Evolutionary conservation across 2,888 invertebrate genomes (phyloP).

Genomic region (Drosophila peninsularis): DNA sequence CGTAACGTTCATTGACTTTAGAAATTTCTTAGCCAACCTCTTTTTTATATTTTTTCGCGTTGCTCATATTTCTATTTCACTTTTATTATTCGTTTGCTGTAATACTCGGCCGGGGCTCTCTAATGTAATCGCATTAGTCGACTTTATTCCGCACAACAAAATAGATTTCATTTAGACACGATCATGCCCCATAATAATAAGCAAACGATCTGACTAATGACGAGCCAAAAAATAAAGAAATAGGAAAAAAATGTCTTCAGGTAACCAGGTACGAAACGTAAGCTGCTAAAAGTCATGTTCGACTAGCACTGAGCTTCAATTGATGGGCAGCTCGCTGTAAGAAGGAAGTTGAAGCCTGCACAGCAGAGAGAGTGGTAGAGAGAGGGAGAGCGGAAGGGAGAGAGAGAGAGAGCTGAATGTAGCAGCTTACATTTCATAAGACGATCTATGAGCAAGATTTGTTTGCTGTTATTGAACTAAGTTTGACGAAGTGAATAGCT

Average conservation of each 20-base stretch:
- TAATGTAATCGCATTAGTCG: constrained; percentile 80
- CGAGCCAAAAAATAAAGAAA: constrained; percentile 47
- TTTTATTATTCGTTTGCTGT: constrained; percentile 65
- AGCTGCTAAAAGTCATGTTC: constrained; percentile 72
- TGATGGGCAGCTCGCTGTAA: constrained; percentile 23
- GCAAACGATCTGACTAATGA: constrained; percentile 71
- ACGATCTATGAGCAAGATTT: constrained; percentile 7
- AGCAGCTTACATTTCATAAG: constrained; percentile 17
- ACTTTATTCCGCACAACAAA: constrained; percentile 64
- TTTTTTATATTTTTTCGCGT: constrained; percentile 28
- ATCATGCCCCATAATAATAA: constrained; percentile 73
- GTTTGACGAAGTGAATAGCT: constrained; percentile 8
- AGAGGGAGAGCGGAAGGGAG: not conserved
- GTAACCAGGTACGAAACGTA: constrained; percentile 58
- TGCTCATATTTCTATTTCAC: constrained; percentile 57
- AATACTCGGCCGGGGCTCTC: constrained; percentile 55
- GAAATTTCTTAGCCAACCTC: constrained; percentile 49
- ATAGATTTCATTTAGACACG: constrained; percentile 79
- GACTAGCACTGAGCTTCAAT: constrained; percentile 13
- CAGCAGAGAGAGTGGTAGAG: not conserved
- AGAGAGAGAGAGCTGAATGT: no score
- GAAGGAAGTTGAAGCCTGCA: constrained; percentile 21
- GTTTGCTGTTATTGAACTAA: constrained; percentile 1
- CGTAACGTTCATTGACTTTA: constrained; percentile 80
- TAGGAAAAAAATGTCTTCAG: constrained; percentile 15